phyloP scores from a whole-genome alignment of 2,113 vertebrate genomes.

The Paracanthobrama guichenoti region DNA sequence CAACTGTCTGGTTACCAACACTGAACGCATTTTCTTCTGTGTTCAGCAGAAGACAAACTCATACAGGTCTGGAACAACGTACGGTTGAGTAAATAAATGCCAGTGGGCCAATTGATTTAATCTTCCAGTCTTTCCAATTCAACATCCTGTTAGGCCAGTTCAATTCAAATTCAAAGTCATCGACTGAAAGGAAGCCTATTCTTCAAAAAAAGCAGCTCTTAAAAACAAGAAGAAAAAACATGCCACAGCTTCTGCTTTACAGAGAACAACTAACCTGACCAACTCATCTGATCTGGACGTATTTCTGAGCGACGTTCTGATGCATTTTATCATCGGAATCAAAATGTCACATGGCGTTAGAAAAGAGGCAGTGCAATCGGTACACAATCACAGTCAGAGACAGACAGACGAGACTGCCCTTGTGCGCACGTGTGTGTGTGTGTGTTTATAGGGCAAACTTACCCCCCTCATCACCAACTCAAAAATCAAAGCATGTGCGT shows the following conservation, averaged over 20 bases:
- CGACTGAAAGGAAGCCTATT: not conserved
- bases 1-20: too few species aligned
- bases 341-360: not conserved
- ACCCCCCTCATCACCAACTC: not conserved
- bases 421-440: not conserved
- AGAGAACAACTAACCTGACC: not conserved
- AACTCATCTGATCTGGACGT: not conserved
- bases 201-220: not conserved
- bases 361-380: conserved; percentile 20
- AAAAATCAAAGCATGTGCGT: not conserved
- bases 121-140: not conserved
- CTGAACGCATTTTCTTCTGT: too few species aligned
- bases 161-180: conserved; percentile 5
- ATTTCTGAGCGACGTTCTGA: not conserved
- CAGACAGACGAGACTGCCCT: conserved; percentile 8
- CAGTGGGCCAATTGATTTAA: too few species aligned
- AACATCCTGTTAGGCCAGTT: not conserved
- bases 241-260: not conserved
- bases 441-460: not conserved
- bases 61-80: too few species aligned
- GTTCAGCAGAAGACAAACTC: too few species aligned
- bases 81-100: too few species aligned
- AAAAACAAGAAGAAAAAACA: not conserved
- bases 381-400: conserved; percentile 20
- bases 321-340: not conserved